phyloP scores from a whole-genome alignment of 1,140 invertebrate genomes.

The Penaeus japonicus region DNA sequence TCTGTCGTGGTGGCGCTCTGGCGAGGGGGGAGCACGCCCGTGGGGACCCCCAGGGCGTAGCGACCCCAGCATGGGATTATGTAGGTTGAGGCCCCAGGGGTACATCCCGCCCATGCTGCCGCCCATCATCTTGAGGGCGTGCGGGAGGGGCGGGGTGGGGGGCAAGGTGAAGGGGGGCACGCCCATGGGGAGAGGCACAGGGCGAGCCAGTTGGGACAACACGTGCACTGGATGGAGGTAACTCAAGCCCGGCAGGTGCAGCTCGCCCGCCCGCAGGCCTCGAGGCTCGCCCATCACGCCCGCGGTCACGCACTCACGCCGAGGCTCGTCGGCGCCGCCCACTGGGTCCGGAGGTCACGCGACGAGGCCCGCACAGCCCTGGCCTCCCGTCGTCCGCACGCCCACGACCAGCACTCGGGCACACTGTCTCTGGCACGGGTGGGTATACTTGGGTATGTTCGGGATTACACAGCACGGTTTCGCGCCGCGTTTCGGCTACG shows the following conservation, averaged over 20 bases:
- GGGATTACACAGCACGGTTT: too few relatives aligned
- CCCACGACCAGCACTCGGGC: too few relatives aligned
- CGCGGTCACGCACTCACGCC: background rate
- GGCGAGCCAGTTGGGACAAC: slow-evolving; percentile 36
- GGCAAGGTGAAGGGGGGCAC: slow-evolving; percentile 42
- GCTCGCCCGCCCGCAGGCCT: slow-evolving; percentile 12
- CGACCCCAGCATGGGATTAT: slow-evolving; percentile 23
- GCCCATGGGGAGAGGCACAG: slow-evolving; percentile 42
- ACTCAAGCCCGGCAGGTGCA: slow-evolving; percentile 34
- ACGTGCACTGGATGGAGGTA: slow-evolving; percentile 49
- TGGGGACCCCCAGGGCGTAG: slow-evolving; percentile 20
- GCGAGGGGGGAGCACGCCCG: slow-evolving; percentile 22
- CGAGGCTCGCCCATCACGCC: slow-evolving; percentile 48
- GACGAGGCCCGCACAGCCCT: too few relatives aligned
- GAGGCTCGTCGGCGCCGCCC: background rate
- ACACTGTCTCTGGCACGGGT: too few relatives aligned
- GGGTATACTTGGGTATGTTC: too few relatives aligned
- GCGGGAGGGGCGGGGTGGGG: slow-evolving; percentile 36
- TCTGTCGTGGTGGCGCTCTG: slow-evolving; percentile 10
- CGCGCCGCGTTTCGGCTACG: too few relatives aligned
- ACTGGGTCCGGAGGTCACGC: background rate
- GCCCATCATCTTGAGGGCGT: slow-evolving; percentile 52
- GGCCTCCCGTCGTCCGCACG: too few relatives aligned
- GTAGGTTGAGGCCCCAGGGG: slow-evolving; percentile 40
- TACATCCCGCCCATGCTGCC: slow-evolving; percentile 47